These are phyloP conservation scores for Ectobius pallidus DNA, from an alignment of 2,888 invertebrate genomes.

Conservation along the genomic window DNA sequence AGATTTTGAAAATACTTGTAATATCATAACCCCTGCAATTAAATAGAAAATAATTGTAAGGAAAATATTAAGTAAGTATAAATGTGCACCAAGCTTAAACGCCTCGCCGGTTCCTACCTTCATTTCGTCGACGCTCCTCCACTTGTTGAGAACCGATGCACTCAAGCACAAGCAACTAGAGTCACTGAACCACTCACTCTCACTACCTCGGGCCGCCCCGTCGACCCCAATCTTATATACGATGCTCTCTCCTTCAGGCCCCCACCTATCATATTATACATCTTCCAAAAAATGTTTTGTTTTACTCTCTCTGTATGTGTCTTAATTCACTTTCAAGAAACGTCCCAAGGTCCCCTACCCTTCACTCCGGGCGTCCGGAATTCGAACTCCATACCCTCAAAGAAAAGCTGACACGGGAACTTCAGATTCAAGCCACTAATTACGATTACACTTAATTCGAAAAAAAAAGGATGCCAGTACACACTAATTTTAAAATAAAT, in stretches of 20 bases:
- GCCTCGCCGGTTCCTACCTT: background rate
- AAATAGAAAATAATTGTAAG: no score
- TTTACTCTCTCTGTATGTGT: background rate
- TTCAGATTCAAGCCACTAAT: no score
- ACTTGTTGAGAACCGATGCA: background rate
- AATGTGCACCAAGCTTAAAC: no score
- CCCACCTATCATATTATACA: background rate
- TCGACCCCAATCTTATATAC: background rate
- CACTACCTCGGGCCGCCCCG: constrained; percentile 1
- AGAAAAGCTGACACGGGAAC: no score
- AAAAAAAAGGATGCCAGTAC: no score
- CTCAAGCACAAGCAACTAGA: constrained; percentile 2
- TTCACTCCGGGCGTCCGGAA: background rate
- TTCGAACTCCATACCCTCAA: background rate
- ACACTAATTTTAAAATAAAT: no score
- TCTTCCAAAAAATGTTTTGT: background rate
- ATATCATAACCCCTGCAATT: no score
- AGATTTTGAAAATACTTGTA: no score
- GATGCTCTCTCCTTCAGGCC: background rate
- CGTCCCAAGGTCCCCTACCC: background rate
- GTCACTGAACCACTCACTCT: constrained; percentile 9
- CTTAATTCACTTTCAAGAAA: background rate
- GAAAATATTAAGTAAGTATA: no score
- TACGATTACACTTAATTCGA: no score
- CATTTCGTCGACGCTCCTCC: background rate